Conservation (phyloP, 2,888 invertebrate species). For the Drosophila paranaensis region DNA sequence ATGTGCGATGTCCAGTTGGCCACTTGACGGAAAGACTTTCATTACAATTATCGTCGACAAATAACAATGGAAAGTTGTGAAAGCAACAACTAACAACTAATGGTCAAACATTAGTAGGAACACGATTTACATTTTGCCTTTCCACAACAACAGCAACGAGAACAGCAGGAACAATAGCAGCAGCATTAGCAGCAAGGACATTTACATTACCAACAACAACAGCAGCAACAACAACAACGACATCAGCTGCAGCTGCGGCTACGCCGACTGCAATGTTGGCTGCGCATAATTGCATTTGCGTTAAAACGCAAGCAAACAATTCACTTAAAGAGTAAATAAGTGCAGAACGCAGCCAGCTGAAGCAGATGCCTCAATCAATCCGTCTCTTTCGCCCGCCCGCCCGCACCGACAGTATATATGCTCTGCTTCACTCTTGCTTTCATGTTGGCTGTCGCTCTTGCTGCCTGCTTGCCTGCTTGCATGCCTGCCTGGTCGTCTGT, state of each 20-base stretch:
- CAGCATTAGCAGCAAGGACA: slow-evolving; percentile 23
- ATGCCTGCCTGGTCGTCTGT: neutral
- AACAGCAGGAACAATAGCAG: slow-evolving; percentile 1
- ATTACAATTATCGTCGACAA: slow-evolving; percentile 32
- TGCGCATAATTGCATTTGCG: slow-evolving; percentile 79
- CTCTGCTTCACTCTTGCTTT: slow-evolving; percentile 8
- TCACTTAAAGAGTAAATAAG: slow-evolving; percentile 80
- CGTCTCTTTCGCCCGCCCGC: slow-evolving; percentile 7
- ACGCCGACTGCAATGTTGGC: slow-evolving; percentile 30
- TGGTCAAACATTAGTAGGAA: slow-evolving; percentile 61
- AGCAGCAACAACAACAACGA: neutral
- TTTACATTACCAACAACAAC: slow-evolving; percentile 20
- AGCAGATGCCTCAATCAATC: slow-evolving; percentile 42
- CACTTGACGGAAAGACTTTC: slow-evolving; percentile 37
- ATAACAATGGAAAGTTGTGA: slow-evolving; percentile 36
- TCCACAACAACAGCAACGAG: slow-evolving; percentile 24
- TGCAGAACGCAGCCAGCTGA: slow-evolving; percentile 46
- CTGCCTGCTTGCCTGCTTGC: neutral
- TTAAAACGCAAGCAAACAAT: slow-evolving; percentile 80
- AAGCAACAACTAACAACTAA: slow-evolving; percentile 52
- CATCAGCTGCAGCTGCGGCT: slow-evolving; percentile 19
- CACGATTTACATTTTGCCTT: slow-evolving; percentile 49
- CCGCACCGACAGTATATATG: neutral
- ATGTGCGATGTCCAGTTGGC: slow-evolving; percentile 3
- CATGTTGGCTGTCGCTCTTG: slow-evolving; percentile 7